These are phyloP conservation scores for Psilopogon haemacephalus DNA, from an alignment of 2,113 vertebrate genomes.

Conservation along the genomic window DNA sequence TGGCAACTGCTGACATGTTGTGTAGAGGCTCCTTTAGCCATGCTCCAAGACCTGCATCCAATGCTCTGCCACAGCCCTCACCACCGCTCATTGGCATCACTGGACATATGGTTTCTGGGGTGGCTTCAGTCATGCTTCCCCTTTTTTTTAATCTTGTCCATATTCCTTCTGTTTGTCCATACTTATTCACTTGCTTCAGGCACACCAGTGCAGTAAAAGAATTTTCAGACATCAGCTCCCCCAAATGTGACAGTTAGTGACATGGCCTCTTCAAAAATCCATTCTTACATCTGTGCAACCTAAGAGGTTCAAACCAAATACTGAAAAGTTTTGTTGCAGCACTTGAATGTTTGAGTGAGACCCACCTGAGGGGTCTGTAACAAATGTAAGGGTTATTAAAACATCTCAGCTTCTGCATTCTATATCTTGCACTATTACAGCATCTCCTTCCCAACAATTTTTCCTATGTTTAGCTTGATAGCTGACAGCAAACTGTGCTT, in stretches of 20 bases:
- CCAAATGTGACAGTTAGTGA: background rate
- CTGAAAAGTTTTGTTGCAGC: background rate
- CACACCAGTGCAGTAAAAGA: background rate
- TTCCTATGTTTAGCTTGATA: background rate
- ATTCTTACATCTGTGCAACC: background rate
- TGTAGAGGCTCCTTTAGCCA: rapidly evolving
- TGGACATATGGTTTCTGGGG: background rate
- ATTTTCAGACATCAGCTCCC: background rate
- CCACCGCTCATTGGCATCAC: background rate
- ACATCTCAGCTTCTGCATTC: background rate
- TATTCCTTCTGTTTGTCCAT: background rate
- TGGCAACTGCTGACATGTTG: background rate
- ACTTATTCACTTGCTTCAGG: background rate
- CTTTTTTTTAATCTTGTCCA: background rate
- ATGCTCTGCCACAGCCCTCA: background rate
- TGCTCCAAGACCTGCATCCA: background rate
- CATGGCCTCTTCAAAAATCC: background rate
- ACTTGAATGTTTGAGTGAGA: background rate
- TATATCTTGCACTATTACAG: background rate
- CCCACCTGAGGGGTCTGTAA: background rate
- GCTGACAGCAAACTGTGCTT: background rate
- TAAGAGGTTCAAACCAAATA: background rate
- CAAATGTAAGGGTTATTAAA: background rate
- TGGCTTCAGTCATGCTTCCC: background rate
- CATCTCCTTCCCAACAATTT: background rate